Conservation (phyloP, 1,140 invertebrate species). For the Neodiprion pinetum region DNA sequence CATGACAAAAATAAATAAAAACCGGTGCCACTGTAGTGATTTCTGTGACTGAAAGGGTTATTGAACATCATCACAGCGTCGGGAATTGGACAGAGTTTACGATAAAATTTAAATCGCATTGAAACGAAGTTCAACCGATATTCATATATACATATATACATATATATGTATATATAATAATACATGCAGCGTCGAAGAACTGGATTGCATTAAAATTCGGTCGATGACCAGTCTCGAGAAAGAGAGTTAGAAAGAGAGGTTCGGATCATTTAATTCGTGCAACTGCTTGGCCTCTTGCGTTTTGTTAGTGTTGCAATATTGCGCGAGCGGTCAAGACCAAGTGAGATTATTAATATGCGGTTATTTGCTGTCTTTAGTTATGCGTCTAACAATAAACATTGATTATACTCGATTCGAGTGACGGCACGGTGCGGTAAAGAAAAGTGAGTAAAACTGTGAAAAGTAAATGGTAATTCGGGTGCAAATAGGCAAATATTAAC, state of each 20-base stretch:
- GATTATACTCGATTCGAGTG: not conserved
- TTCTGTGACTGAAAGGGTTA: too few relatives aligned
- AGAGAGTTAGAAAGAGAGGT: not conserved
- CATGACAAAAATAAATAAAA: too few relatives aligned
- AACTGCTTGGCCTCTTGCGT: not conserved
- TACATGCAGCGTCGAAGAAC: not conserved
- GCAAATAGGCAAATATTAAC: too few relatives aligned
- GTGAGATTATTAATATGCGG: not conserved
- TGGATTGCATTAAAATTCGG: not conserved
- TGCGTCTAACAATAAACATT: not conserved
- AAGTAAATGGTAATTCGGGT: too few relatives aligned
- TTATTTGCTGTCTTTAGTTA: not conserved
- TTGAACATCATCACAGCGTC: too few relatives aligned
- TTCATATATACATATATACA: not conserved
- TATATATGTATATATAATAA: not conserved
- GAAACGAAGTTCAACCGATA: not conserved
- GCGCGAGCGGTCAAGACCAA: not conserved
- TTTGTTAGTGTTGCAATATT: not conserved
- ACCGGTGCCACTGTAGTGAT: too few relatives aligned
- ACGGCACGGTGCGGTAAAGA: not conserved
- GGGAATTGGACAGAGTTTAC: too few relatives aligned
- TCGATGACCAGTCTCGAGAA: not conserved
- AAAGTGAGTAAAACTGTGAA: too few relatives aligned
- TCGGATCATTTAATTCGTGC: not conserved
- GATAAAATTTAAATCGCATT: not conserved